Evolutionary conservation across 1,140 invertebrate genomes (phyloP), one percentile per base, ranked within the genome.

Genomic region (Drosophila kurseongensis): DNA sequence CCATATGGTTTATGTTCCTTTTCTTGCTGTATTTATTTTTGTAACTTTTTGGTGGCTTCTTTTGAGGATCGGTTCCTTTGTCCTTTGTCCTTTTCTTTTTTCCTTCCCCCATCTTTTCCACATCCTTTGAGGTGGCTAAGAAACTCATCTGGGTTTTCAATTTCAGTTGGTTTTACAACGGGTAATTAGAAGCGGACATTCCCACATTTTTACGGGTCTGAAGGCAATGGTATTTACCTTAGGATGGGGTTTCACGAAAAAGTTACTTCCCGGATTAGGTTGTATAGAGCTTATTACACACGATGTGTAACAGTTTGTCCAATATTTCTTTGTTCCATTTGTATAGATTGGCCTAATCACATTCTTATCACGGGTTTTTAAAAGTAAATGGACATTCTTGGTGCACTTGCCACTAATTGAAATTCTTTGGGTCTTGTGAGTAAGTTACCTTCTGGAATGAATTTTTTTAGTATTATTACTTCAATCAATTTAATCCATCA

Each of bases 71-170:
- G 60, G 52, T 47, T 67, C 63, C 54, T 36, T 66, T 55, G 65
- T 66, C 45, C 59, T 78, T 68, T 60, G 65, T 66, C 45, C 59
- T 78, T 68, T 60, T 56, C 14, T 12, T 40, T 42, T 44, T 2
- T 38, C 27, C 35, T 44, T 32, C 35, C 13, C 40, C 38, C 38
- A 9, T 27, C 52, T 38, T 57, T 44, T 38, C 61, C 27, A 14
- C n/a, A 32, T 54, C 61, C 32, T 23, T 66, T 80, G 47, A 58
- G 51, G 65, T 29, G 63, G 55, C 38, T 75, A 83, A 82, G 78
- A 82, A 83, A 83, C 75, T 75, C 73, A 82, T 79, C 83, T 71
- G 63, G 71, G 80, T 83, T 27, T 82, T 63, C 58, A 62, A 78
- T 82, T 82, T 69, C 68, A 50, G 18, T 66, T 40, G 44, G 7